Evolutionary conservation across 1,140 invertebrate genomes (phyloP).

Genomic region (Aphis gossypii): DNA sequence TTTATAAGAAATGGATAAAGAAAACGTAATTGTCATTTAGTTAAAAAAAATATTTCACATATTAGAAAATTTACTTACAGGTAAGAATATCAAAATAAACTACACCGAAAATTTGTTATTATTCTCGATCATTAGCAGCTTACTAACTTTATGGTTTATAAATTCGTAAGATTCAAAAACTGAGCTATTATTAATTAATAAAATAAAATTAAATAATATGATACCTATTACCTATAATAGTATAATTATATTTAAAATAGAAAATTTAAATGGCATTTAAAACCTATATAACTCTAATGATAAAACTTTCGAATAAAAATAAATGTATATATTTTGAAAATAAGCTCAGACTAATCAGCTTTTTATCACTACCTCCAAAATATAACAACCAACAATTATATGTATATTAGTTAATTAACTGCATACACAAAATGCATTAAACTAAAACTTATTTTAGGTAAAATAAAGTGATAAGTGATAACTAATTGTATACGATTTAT

Average conservation of each 20-base stretch:
- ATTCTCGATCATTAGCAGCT: background rate
- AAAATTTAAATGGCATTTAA: no score
- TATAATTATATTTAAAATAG: no score
- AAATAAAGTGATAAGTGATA: background rate
- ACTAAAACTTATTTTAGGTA: background rate
- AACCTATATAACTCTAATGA: background rate
- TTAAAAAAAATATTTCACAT: no score
- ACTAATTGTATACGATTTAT: background rate
- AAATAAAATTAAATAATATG: no score
- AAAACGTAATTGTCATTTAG: no score
- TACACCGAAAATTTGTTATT: background rate
- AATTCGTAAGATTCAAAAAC: background rate
- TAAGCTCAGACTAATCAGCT: background rate
- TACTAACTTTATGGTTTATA: background rate
- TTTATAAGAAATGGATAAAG: no score
- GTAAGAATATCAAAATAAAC: no score
- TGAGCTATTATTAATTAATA: background rate
- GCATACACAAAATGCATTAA: background rate
- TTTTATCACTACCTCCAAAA: no score
- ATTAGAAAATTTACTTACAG: no score
- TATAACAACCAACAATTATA: background rate
- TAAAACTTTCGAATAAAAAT: background rate
- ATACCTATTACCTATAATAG: no score
- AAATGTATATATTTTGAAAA: background rate
- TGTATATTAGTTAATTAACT: background rate